Conservation (phyloP, 2,888 invertebrate species). For the Tuberolachnus salignus region DNA sequence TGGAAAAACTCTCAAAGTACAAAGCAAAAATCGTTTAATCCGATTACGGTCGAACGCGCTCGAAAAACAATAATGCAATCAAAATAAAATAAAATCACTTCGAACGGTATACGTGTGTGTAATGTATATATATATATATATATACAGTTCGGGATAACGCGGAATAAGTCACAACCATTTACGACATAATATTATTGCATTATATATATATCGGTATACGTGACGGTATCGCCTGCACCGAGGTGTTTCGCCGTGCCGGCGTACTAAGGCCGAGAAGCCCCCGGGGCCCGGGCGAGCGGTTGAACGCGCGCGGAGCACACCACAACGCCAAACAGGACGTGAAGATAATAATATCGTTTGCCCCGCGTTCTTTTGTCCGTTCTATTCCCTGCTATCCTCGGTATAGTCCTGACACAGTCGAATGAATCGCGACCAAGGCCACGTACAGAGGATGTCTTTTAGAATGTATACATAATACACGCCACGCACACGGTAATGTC, state of each 20-base stretch:
- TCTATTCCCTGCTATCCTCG: constrained; percentile 10
- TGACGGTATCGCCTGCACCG: no score
- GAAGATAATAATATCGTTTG: constrained; percentile 19
- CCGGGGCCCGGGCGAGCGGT: not conserved
- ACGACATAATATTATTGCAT: no score
- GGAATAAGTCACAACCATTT: no score
- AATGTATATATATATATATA: no score
- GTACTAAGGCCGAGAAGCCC: not conserved
- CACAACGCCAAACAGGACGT: not conserved
- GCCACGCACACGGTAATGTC: not conserved
- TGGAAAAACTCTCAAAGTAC: no score
- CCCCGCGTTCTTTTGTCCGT: constrained; percentile 29
- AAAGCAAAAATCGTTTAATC: no score
- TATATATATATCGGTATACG: no score
- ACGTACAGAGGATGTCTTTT: not conserved
- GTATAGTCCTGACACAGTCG: constrained; percentile 21
- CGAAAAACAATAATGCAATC: no score
- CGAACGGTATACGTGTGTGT: no score
- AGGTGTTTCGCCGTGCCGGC: not conserved
- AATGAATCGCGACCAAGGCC: constrained; percentile 42
- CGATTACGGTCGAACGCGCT: no score
- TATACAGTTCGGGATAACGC: no score
- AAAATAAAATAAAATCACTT: no score
- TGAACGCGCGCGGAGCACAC: not conserved
- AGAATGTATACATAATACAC: not conserved